Conservation (phyloP, 1,140 invertebrate species). For the Macrocentrus cingulum region DNA sequence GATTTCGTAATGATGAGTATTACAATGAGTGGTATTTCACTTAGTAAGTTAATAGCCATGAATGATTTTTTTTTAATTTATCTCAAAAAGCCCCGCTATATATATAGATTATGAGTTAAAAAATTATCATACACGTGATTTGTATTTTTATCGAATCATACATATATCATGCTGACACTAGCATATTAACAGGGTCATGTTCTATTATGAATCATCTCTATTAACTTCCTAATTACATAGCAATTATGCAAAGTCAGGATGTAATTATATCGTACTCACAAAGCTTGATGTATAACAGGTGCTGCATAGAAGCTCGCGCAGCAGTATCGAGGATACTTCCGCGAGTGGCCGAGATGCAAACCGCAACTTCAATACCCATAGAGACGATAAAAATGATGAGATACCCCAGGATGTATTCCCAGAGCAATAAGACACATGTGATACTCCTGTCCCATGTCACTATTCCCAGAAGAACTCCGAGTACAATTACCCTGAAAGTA, state of each 20-base stretch:
- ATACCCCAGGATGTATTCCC: slow-evolving; percentile 74
- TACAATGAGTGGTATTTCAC: no score
- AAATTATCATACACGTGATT: no score
- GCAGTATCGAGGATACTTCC: slow-evolving; percentile 80
- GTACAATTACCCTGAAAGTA: slow-evolving; percentile 62
- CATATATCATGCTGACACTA: slow-evolving; percentile 10
- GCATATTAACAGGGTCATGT: background rate
- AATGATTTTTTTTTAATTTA: no score
- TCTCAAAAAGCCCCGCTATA: no score
- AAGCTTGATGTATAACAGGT: slow-evolving; percentile 78
- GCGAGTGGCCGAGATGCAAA: slow-evolving; percentile 75
- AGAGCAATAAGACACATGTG: slow-evolving; percentile 65
- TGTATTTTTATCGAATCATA: no score
- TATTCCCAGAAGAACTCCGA: slow-evolving; percentile 63
- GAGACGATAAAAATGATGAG: slow-evolving; percentile 68
- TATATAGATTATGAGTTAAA: no score
- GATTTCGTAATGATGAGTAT: no score
- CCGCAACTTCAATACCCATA: slow-evolving; percentile 71
- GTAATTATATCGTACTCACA: slow-evolving; percentile 64
- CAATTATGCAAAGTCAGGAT: slow-evolving; percentile 9
- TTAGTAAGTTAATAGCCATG: no score
- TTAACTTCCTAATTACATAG: background rate
- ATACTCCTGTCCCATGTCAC: slow-evolving; percentile 65
- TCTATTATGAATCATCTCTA: background rate
- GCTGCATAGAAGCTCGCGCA: slow-evolving; percentile 75